Percentiles rank a stretch among this genome's conserved stretches.
Evolutionary conservation across 2,113 vertebrate species (phyloP).

Genomic region (Tenebrosternarchus preto): DNA sequence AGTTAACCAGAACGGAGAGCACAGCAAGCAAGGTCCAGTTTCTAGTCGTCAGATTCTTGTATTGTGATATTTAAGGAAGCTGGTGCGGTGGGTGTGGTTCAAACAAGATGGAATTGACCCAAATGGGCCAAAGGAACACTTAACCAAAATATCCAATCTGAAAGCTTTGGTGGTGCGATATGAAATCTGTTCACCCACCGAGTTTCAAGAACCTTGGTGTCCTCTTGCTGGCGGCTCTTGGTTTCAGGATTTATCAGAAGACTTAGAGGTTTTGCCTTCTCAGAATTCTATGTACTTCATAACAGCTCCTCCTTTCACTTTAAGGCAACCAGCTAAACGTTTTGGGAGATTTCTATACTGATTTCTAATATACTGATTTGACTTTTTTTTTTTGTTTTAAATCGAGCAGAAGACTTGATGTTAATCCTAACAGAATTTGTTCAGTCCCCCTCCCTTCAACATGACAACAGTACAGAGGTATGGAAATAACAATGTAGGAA

Average conservation of each 20-base stretch:
- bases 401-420: too few relatives aligned
- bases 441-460: not conserved
- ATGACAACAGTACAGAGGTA: conserved; percentile 3
- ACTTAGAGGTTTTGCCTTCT: not conserved
- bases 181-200: conserved; percentile 12
- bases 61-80: not conserved
- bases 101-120: not conserved
- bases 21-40: not conserved
- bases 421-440: not conserved
- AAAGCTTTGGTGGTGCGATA: conserved; percentile 10
- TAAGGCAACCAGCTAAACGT: not conserved
- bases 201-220: conserved; percentile 3
- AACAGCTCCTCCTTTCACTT: not conserved
- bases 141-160: conserved; percentile 3
- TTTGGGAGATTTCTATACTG: too few relatives aligned
- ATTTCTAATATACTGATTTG: not conserved
- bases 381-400: too few relatives aligned
- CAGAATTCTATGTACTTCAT: not conserved
- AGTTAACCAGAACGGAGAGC: not conserved
- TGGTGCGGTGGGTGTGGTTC: not conserved
- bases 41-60: not conserved
- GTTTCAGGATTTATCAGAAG: conserved; percentile 11
- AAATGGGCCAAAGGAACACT: not conserved
- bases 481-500: not conserved
- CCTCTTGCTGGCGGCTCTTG: conserved; percentile 2